phyloP scores from a whole-genome alignment of 2,797 vertebrate species.

The Synaphobranchus kaupii region DNA sequence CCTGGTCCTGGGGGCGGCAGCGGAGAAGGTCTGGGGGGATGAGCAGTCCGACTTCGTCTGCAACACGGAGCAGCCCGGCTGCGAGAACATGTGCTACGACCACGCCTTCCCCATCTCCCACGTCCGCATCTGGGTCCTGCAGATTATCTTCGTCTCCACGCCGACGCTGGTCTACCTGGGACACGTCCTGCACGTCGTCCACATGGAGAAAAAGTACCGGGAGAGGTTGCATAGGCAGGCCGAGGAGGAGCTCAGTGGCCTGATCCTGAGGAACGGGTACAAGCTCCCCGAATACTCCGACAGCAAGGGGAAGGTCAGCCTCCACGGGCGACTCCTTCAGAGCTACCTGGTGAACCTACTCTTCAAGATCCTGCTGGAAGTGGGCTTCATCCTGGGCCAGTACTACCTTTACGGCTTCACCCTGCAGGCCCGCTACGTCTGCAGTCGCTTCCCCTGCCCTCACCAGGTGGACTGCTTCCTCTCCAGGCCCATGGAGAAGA shows the following conservation, averaged over 20 bases:
- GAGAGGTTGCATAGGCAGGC: conserved; percentile 75
- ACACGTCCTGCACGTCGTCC: conserved; percentile 79
- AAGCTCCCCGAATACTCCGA: conserved; percentile 79
- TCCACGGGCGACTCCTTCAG: conserved; percentile 83
- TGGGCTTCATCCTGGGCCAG: conserved; percentile 85
- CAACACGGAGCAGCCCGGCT: conserved; percentile 91
- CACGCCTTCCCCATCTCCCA: conserved; percentile 93
- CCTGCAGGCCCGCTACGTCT: conserved; percentile 78
- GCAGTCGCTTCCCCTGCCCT: conserved; percentile 82
- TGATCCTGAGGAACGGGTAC: conserved; percentile 76
- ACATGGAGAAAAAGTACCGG: conserved; percentile 83
- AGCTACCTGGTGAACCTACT: conserved; percentile 86
- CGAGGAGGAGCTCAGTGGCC: conserved; percentile 60
- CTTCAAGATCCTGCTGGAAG: conserved; percentile 85
- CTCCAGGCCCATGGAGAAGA: conserved; percentile 93
- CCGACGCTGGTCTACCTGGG: conserved; percentile 75
- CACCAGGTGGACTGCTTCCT: conserved; percentile 92
- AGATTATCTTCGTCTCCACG: conserved; percentile 84
- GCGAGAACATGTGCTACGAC: conserved; percentile 93
- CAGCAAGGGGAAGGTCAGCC: conserved; percentile 79
- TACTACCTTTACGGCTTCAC: conserved; percentile 91
- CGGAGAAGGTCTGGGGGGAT: conserved; percentile 92
- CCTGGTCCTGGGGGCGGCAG: conserved; percentile 83
- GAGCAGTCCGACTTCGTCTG: conserved; percentile 93
- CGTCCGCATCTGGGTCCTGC: conserved; percentile 91